These are phyloP conservation scores for Seira musarum DNA, from an alignment of 2,888 invertebrate species.

Conservation along the genomic window DNA sequence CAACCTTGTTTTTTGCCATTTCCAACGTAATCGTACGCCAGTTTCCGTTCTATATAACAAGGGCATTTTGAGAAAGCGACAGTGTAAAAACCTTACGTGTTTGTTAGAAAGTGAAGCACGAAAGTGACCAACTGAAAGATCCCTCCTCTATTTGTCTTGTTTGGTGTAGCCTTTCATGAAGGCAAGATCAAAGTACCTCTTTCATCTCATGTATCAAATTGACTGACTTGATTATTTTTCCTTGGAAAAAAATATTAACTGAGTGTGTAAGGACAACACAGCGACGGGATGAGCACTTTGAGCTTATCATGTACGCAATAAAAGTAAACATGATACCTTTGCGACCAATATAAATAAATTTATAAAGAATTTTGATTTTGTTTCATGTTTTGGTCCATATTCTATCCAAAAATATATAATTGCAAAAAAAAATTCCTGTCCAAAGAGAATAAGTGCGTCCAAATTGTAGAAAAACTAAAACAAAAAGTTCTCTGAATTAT, in stretches of 20 bases:
- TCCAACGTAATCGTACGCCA: too few species aligned
- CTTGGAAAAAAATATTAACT: not conserved
- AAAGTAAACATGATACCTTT: not conserved
- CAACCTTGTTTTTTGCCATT: too few species aligned
- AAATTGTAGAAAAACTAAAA: not conserved
- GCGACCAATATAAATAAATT: constrained; percentile 1
- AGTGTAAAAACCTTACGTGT: not conserved
- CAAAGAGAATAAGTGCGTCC: not conserved
- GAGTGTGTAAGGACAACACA: not conserved
- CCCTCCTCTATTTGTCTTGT: not conserved
- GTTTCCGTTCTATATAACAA: too few species aligned
- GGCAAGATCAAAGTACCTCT: constrained; percentile 36
- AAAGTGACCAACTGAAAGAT: constrained; percentile 31
- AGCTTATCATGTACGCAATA: constrained; percentile 6
- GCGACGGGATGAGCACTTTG: not conserved
- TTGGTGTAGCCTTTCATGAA: constrained; percentile 9
- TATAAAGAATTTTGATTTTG: too few species aligned
- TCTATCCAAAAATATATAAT: too few species aligned
- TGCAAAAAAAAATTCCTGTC: not conserved
- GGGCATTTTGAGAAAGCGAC: too few species aligned
- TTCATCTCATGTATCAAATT: constrained; percentile 6
- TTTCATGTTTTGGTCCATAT: too few species aligned
- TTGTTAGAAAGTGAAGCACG: not conserved
- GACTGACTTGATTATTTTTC: not conserved
- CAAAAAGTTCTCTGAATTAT: too few species aligned